Evolutionary conservation across 2,888 invertebrate genomes (phyloP), one percentile per base, ranked within the genome.

Genomic region (Imbricaverruca yamaguchii): DNA sequence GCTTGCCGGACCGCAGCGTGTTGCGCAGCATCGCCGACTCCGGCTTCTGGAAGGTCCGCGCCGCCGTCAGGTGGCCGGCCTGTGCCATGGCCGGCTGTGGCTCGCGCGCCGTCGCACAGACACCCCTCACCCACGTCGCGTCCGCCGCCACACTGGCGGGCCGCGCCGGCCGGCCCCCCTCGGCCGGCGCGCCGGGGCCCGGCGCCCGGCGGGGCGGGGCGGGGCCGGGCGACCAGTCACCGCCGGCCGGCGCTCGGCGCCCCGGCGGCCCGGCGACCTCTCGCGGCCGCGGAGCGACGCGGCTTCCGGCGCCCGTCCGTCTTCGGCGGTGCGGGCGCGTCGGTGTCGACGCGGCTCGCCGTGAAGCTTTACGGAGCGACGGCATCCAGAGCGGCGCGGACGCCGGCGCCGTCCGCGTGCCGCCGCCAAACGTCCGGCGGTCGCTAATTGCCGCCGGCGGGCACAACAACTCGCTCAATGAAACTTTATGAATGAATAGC

Each of bases 401-500:
- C 61, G 61, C 18, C 61, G 18, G 13, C 7, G 13, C 61, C 15
- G 65, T 23, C 23, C 8, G 65, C 65, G 65, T 0, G 18, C 23
- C 0, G 74, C 10, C 74, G 8, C 74, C 67, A 13, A 39, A 39
- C 39, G 25, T 13, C 25, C 67, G 13, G 53, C 23, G 15, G 74
- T 0, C 7, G 18, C 74, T 74, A 74, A 74, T 74, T 74, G 18
- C 53, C 74, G 10, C 25, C 18, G 74, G 15, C 53, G 74, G 39
- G 18, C 74, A 74, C 74, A 74, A 74, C 74, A 74, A 74, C 74
- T 74, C 74, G 74, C 74, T 74, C 74, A 78, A 78, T 78, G 78
- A 78, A 53, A 78, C 57, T 78, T 78, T 78, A 78, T 78, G 78
- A 78, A 78, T 78, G 78, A 78, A 78, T 78, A 78, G 78, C 78